These are phyloP conservation scores for Chloroceryle amazona DNA, from an alignment of 2,797 vertebrate genomes.

Conservation along the genomic window DNA sequence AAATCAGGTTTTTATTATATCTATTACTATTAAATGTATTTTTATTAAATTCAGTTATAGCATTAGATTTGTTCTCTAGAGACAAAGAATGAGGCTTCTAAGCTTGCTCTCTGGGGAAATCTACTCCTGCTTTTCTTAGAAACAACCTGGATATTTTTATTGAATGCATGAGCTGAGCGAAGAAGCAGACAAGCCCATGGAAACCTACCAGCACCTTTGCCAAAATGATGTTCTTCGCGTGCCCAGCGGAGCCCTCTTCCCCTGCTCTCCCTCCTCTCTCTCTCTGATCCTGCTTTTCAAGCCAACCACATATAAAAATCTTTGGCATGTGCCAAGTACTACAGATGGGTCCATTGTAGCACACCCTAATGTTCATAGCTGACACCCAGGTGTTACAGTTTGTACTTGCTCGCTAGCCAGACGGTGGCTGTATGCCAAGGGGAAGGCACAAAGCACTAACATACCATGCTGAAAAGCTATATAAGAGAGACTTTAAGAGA, in stretches of 20 bases:
- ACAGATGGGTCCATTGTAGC: constrained; percentile 64
- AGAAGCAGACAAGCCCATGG: constrained; percentile 57
- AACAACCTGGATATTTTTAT: constrained; percentile 59
- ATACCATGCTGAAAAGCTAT: constrained; percentile 53
- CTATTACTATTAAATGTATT: constrained; percentile 37
- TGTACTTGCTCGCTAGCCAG: constrained; percentile 75
- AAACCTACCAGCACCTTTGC: constrained; percentile 67
- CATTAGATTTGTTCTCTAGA: constrained; percentile 23
- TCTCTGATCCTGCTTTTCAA: constrained; percentile 72
- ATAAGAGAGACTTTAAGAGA: constrained; percentile 48
- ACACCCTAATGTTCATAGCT: constrained; percentile 77
- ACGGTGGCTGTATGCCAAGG: constrained; percentile 66
- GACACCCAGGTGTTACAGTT: constrained; percentile 76
- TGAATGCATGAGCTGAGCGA: not conserved
- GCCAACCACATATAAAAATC: constrained; percentile 73
- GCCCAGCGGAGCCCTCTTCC: constrained; percentile 60
- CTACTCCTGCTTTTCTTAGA: constrained; percentile 39
- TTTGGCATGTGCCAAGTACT: constrained; percentile 47
- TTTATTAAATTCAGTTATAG: constrained; percentile 31
- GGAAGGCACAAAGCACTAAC: constrained; percentile 67
- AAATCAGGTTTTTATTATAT: constrained; percentile 22
- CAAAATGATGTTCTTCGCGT: constrained; percentile 45
- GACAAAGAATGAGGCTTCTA: constrained; percentile 36
- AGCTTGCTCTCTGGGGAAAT: constrained; percentile 38
- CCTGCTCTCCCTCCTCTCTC: constrained; percentile 51